Evolutionary conservation across 2,113 vertebrate species (phyloP), one percentile per base, ranked within the genome.

Genomic region (Hemichromis elongatus): DNA sequence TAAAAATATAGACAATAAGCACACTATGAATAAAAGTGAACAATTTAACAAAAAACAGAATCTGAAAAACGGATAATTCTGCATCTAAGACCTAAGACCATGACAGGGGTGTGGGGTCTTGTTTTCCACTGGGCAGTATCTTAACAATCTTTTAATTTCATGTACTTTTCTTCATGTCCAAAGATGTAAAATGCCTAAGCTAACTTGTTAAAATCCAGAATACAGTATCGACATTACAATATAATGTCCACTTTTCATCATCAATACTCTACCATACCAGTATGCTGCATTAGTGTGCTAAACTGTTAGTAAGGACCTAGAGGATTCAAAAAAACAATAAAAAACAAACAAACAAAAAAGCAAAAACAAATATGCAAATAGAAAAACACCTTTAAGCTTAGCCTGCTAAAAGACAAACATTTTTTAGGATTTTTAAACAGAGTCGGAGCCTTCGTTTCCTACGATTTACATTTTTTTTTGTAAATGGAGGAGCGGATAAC

Each of bases 91-190:
- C 37, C 21, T 16, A 70, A 1, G 37, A 45, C 8, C 37, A 70
- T 45, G 7, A 70, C 8, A 16, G 2, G 1, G 40, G 21, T 18
- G 61, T 24, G 9, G 19, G 19, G 19, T 53, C 0, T 30, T 45
- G 45, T 28, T 47, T 0, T 47, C 24, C 42, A 47, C 68, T 0
- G 24, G 4, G 24, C 16, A 73, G 24, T 0, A 19, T 18, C 24
- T 19, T 0, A 19, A 28, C 3, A 18, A 73, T 47, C 42, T 73
- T 47, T 3, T 50, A 73, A 47, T 47, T 5, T 73, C 16, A 47
- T 47, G 14, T 11, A 14, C 5, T 7, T 52, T 19, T 50, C 14
- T 50, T 52, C 50, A 19, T n/a, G 7, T 3, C 8, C 3, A 52
- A n/a, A 52, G 7, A 52, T 52, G 14, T n/a, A 19, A n/a, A 52